Conservation (phyloP, 2,888 invertebrate genomes). For the Perdita meconis region DNA sequence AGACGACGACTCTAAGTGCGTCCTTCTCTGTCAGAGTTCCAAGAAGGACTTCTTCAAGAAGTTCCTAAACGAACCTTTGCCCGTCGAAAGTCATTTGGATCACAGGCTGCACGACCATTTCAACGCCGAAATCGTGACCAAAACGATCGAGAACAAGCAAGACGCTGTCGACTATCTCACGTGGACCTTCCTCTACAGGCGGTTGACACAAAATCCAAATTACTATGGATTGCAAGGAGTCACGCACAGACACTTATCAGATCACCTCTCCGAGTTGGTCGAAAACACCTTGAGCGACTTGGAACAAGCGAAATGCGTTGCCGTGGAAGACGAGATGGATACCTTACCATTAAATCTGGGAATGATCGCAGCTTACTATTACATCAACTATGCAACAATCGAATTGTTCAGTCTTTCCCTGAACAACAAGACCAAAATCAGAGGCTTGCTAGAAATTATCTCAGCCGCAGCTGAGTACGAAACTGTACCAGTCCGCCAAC, state of each 20-base stretch:
- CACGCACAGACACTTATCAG: slow-evolving; percentile 98
- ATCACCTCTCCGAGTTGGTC: slow-evolving; percentile 98
- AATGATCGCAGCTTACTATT: slow-evolving; percentile 99
- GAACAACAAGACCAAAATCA: slow-evolving; percentile 98
- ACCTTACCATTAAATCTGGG: slow-evolving; percentile 98
- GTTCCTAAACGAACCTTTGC: slow-evolving; percentile 97
- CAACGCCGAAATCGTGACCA: slow-evolving; percentile 99
- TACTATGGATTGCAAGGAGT: slow-evolving; percentile 99
- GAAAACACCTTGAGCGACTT: slow-evolving; percentile 97
- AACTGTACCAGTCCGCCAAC: slow-evolving; percentile 96
- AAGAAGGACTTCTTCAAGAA: slow-evolving; percentile 99
- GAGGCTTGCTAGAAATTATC: slow-evolving; percentile 98
- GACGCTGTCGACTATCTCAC: slow-evolving; percentile 99
- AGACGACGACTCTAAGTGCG: slow-evolving; percentile 97
- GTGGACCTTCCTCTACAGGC: slow-evolving; percentile 98
- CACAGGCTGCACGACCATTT: slow-evolving; percentile 99
- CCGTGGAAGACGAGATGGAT: slow-evolving; percentile 99
- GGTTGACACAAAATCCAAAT: slow-evolving; percentile 99
- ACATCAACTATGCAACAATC: slow-evolving; percentile 99
- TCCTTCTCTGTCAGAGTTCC: slow-evolving; percentile 97
- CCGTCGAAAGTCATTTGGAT: slow-evolving; percentile 99
- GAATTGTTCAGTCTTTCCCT: slow-evolving; percentile 98
- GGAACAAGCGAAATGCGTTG: slow-evolving; percentile 98
- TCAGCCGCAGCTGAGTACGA: slow-evolving; percentile 99
- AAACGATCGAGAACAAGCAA: slow-evolving; percentile 99